These are phyloP conservation scores for Seladonia tumulorum DNA, from an alignment of 2,888 invertebrate species.

Conservation along the genomic window DNA sequence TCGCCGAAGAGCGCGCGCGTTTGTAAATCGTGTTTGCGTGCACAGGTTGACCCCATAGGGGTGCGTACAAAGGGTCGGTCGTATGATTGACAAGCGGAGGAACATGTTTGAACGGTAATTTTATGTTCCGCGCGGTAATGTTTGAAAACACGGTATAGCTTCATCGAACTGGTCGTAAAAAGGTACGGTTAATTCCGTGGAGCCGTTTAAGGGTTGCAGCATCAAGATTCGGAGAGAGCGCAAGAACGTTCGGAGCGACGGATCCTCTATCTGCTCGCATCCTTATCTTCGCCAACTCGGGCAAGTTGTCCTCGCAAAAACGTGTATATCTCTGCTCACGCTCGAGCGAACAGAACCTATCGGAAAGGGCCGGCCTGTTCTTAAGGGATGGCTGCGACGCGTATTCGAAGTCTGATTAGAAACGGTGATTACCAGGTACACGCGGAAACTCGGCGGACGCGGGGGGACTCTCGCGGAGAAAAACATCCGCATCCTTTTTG, in stretches of 20 bases:
- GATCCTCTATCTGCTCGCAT: neutral
- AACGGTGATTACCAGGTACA: slow-evolving; percentile 5
- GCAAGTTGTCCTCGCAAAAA: slow-evolving; percentile 4
- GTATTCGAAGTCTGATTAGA: slow-evolving; percentile 30
- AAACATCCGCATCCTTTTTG: neutral
- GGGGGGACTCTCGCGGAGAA: neutral
- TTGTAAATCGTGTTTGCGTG: slow-evolving; percentile 17
- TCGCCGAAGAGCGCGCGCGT: neutral
- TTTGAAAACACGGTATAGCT: neutral
- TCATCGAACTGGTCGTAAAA: neutral
- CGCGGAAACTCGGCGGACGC: neutral
- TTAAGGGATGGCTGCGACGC: neutral
- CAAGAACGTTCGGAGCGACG: neutral
- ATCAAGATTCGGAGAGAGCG: neutral
- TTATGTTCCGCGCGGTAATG: neutral
- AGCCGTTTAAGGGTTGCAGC: neutral
- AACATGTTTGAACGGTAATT: neutral
- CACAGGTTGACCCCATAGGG: slow-evolving; percentile 20
- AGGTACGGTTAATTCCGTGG: neutral
- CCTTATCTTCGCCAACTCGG: neutral
- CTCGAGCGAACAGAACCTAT: slow-evolving; percentile 13
- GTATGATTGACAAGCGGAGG: neutral
- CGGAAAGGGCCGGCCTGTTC: neutral
- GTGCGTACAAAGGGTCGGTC: slow-evolving; percentile 20
- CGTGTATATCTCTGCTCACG: neutral